phyloP scores from a whole-genome alignment of 53 echinoderm and acorn worm species.

The Echinarachnius parma region DNA sequence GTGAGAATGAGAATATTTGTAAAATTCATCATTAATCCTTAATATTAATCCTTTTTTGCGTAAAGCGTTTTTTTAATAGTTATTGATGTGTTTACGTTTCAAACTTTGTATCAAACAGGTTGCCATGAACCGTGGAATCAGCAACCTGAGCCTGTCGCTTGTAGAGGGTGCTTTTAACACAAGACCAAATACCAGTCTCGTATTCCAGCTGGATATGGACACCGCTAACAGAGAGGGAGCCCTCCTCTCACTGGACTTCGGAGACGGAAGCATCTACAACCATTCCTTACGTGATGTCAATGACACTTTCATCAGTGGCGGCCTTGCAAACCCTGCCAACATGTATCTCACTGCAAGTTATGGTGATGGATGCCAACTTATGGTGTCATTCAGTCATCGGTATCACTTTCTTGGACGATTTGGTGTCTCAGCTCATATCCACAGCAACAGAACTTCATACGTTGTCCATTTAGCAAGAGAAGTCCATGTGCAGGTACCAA shows the following conservation, averaged over 20 bases:
- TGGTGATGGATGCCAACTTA: slow-evolving; percentile 82
- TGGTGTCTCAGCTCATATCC: slow-evolving; percentile 37
- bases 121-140: slow-evolving; percentile 61
- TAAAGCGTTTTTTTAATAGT: too few species aligned
- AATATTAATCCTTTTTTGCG: too few species aligned
- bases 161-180: slow-evolving; percentile 41
- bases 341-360: slow-evolving; percentile 80
- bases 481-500: slow-evolving; percentile 51
- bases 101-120: too few species aligned
- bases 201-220: slow-evolving; percentile 63
- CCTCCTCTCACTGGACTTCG: slow-evolving; percentile 70
- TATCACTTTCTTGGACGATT: slow-evolving; percentile 59
- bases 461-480: slow-evolving; percentile 10
- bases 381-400: slow-evolving; percentile 70
- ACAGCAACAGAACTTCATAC: slow-evolving; percentile 38
- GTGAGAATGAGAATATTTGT: too few species aligned
- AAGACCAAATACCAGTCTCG: slow-evolving; percentile 55
- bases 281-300: slow-evolving; percentile 81
- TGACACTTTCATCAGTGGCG: slow-evolving; percentile 82
- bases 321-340: slow-evolving; percentile 49
- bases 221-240: slow-evolving; percentile 67
- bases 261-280: slow-evolving; percentile 67
- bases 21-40: too few species aligned
- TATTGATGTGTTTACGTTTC: too few species aligned
- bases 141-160: slow-evolving; percentile 64